Evolutionary conservation across 2,797 vertebrate species (phyloP).

Genomic region (Diglossa cyanea): DNA sequence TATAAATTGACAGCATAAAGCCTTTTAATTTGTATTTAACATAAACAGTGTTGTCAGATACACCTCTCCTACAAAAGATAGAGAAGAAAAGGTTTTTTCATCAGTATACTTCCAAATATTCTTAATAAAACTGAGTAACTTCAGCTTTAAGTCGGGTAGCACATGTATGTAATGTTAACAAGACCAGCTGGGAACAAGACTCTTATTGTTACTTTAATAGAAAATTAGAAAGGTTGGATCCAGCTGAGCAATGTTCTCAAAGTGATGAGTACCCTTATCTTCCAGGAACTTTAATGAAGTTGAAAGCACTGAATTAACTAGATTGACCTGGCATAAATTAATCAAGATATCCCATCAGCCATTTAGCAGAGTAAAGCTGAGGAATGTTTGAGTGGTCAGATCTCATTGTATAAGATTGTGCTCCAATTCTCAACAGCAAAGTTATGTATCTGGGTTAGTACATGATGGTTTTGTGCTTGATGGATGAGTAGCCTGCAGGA

Average conservation of each 20-base stretch:
- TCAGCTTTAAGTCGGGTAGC: neutral
- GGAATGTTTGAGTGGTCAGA: neutral
- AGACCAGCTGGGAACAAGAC: neutral
- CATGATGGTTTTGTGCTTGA: neutral
- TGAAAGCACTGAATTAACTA: constrained; percentile 12
- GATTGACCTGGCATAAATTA: neutral
- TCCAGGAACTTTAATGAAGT: neutral
- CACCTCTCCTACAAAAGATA: neutral
- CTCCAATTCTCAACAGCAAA: neutral
- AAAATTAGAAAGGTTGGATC: neutral
- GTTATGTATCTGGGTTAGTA: neutral
- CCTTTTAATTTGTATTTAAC: neutral
- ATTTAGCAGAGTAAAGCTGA: neutral
- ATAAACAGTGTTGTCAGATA: neutral
- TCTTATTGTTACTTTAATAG: neutral
- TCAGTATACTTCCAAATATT: neutral
- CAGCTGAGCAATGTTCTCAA: neutral
- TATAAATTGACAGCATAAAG: neutral
- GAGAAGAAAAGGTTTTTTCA: neutral
- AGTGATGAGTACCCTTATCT: neutral
- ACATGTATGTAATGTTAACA: neutral
- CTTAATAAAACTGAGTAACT: neutral
- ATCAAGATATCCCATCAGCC: neutral
- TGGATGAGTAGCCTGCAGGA: neutral
- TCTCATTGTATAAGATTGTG: neutral